Conservation (phyloP, 2,113 vertebrate genomes). For the Pseudopipra pipra region DNA sequence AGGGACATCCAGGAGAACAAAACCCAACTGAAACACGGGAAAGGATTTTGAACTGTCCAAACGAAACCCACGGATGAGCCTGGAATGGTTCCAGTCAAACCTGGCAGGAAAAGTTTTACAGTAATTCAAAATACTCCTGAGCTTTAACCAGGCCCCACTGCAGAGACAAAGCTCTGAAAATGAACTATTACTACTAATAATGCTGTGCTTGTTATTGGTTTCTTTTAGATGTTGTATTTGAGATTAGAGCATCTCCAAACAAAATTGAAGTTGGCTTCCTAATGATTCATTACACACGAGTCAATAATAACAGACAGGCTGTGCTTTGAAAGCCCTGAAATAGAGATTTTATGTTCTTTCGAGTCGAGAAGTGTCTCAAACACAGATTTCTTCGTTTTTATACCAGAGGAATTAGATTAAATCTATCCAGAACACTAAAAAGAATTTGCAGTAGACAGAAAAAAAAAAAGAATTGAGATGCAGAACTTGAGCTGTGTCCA, state of each 20-base stretch:
- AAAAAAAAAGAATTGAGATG: background rate
- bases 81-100: too few species aligned
- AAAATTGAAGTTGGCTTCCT: background rate
- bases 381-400: background rate
- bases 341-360: fast-evolving
- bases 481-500: background rate
- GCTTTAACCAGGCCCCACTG: background rate
- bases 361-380: background rate
- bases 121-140: background rate
- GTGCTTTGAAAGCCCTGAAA: background rate
- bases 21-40: fast-evolving
- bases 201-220: too few species aligned
- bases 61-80: background rate
- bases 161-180: background rate
- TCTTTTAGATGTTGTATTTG: background rate
- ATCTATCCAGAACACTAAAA: background rate
- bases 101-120: background rate
- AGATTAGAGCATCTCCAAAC: background rate
- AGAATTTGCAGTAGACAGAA: fast-evolving
- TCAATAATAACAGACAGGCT: background rate
- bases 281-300: background rate
- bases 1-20: fast-evolving
- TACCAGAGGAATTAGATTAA: background rate
- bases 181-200: too few species aligned
- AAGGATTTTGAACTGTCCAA: background rate